These are phyloP conservation scores for Cottus gobio DNA, from an alignment of 2,113 vertebrate genomes.

Conservation along the genomic window DNA sequence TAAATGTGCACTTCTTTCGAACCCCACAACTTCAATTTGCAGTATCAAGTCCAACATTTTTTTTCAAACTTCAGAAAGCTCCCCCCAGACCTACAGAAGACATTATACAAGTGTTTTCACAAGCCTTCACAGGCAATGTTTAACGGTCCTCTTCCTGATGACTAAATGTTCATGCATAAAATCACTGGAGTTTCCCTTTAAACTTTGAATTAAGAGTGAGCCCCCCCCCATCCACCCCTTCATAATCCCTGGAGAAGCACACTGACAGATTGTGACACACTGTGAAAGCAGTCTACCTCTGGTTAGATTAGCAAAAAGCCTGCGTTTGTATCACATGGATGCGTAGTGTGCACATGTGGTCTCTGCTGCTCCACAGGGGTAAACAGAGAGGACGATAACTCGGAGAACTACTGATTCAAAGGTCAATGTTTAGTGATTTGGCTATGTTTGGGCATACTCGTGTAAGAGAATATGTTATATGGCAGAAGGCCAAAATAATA, in stretches of 20 bases:
- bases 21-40: not conserved
- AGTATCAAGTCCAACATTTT: not conserved
- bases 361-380: constrained; percentile 35
- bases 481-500: constrained; percentile 7
- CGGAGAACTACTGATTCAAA: constrained; percentile 53
- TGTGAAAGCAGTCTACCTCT: constrained; percentile 69
- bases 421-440: constrained; percentile 45
- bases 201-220: not conserved
- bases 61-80: not conserved
- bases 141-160: not conserved
- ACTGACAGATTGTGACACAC: constrained; percentile 62
- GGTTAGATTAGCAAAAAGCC: constrained; percentile 63
- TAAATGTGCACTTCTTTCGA: not conserved
- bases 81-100: not conserved
- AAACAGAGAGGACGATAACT: constrained; percentile 48
- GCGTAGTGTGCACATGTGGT: constrained; percentile 37
- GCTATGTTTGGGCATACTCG: constrained; percentile 17
- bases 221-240: not conserved
- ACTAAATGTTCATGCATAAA: not conserved
- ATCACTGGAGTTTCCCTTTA: not conserved
- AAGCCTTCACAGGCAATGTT: not conserved
- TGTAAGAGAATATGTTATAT: constrained; percentile 23
- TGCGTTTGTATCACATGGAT: constrained; percentile 46
- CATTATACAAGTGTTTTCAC: not conserved
- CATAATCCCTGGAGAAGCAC: constrained; percentile 46